Evolutionary conservation across 92 coral and sea anemone genomes (phyloP).

Genomic region (Zoanthus sansibaricus): DNA sequence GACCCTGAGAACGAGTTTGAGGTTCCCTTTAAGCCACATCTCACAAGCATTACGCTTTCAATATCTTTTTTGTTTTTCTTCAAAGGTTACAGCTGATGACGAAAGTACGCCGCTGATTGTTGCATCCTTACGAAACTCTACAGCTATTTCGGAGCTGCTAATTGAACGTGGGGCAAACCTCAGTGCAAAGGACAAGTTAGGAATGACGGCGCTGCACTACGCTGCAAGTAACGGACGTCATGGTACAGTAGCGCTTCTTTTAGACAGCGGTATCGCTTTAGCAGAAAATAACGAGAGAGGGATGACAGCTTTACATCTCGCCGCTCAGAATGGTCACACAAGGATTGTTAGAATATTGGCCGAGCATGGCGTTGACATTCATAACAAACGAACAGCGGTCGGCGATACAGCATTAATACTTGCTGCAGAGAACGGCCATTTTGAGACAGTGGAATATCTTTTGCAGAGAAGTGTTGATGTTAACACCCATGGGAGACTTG

Average conservation of each 20-base stretch:
- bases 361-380: constrained; percentile 75
- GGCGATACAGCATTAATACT: constrained; percentile 80
- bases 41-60: no score
- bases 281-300: constrained; percentile 75
- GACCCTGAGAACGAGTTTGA: no score
- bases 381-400: constrained; percentile 65
- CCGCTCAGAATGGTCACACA: constrained; percentile 73
- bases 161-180: constrained; percentile 73
- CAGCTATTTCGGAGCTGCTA: constrained; percentile 66
- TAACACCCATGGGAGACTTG: constrained; percentile 76
- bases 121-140: constrained; percentile 70
- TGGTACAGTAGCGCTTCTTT: constrained; percentile 61
- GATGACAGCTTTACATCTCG: constrained; percentile 76
- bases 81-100: constrained; percentile 15
- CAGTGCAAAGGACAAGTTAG: constrained; percentile 67
- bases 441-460: constrained; percentile 70
- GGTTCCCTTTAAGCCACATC: no score
- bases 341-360: constrained; percentile 69
- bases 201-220: constrained; percentile 75
- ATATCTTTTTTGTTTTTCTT: not conserved
- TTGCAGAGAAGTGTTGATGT: constrained; percentile 67
- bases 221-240: constrained; percentile 74
- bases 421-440: constrained; percentile 73
- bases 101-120: constrained; percentile 76
- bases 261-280: constrained; percentile 74